Conservation (phyloP, 2,113 vertebrate species). For the Myotis davidii region DNA sequence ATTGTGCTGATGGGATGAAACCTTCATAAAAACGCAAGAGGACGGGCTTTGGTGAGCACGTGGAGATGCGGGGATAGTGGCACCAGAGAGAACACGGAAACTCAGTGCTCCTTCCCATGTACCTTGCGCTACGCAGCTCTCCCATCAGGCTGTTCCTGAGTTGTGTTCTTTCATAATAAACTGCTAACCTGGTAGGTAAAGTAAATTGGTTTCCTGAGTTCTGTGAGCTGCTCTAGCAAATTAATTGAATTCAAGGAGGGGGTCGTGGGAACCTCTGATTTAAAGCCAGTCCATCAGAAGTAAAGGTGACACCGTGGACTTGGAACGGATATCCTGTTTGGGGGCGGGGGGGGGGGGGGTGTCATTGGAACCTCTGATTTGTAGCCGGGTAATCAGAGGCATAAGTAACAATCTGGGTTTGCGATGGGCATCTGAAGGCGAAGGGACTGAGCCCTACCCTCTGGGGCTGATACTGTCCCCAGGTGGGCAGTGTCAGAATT, state of each 20-base stretch:
- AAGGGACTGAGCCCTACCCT: background rate
- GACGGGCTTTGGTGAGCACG: background rate
- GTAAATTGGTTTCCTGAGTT: background rate
- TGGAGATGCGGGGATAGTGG: background rate
- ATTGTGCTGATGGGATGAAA: background rate
- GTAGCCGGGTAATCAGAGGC: background rate
- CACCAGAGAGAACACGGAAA: background rate
- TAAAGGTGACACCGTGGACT: background rate
- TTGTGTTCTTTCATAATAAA: background rate
- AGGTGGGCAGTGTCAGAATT: background rate
- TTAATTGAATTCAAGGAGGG: background rate
- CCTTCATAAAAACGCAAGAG: background rate
- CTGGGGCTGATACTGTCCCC: background rate
- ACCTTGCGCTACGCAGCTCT: background rate
- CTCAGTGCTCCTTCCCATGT: background rate
- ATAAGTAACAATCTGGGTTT: background rate
- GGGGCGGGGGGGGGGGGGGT: no score
- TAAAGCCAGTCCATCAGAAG: background rate
- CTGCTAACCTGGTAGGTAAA: background rate
- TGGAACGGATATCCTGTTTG: background rate
- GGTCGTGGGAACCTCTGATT: background rate
- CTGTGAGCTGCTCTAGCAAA: background rate
- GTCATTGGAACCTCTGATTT: background rate
- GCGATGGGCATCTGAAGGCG: background rate
- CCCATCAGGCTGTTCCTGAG: background rate